Evolutionary conservation across 2,113 vertebrate species (phyloP).

Genomic region (Stigmatopora nigra): DNA sequence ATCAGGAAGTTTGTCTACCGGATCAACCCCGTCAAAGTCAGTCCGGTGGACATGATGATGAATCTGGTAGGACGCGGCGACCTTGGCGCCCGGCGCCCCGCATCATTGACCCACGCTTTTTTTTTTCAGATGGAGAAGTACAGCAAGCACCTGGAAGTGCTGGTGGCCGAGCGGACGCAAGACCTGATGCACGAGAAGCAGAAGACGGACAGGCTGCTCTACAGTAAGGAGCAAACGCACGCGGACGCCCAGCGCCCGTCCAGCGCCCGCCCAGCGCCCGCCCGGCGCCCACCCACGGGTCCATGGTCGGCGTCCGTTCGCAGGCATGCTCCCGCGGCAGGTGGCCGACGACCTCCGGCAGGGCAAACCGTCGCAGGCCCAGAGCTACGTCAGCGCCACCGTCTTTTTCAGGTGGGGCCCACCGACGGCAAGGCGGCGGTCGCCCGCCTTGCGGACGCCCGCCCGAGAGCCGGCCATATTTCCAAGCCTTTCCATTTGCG

Average conservation of each 20-base stretch:
- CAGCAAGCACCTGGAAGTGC: slow-evolving; percentile 81
- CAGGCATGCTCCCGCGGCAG: slow-evolving; percentile 79
- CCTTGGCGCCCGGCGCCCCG: no score
- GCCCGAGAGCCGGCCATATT: not conserved
- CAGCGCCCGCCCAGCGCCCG: no score
- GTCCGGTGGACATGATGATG: slow-evolving; percentile 84
- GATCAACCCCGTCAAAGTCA: slow-evolving; percentile 82
- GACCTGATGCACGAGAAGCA: slow-evolving; percentile 83
- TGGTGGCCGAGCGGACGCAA: slow-evolving; percentile 78
- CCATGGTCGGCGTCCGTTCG: not conserved
- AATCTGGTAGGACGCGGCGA: slow-evolving; percentile 63
- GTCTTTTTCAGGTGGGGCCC: slow-evolving; percentile 79
- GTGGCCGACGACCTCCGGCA: slow-evolving; percentile 79
- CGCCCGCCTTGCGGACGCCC: no score
- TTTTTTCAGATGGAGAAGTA: slow-evolving; percentile 82
- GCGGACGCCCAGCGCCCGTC: not conserved
- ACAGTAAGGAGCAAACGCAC: slow-evolving; percentile 66
- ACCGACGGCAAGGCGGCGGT: no score
- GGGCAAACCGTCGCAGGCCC: slow-evolving; percentile 70
- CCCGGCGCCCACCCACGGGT: no score
- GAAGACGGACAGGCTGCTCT: slow-evolving; percentile 76
- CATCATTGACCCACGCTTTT: not conserved
- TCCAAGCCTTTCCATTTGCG: no score
- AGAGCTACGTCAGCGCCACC: slow-evolving; percentile 76
- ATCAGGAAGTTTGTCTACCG: slow-evolving; percentile 76